Base-by-base conservation (phyloP, 92 coral and sea anemone genomes). In the Epizoanthus stellaris region DNA sequence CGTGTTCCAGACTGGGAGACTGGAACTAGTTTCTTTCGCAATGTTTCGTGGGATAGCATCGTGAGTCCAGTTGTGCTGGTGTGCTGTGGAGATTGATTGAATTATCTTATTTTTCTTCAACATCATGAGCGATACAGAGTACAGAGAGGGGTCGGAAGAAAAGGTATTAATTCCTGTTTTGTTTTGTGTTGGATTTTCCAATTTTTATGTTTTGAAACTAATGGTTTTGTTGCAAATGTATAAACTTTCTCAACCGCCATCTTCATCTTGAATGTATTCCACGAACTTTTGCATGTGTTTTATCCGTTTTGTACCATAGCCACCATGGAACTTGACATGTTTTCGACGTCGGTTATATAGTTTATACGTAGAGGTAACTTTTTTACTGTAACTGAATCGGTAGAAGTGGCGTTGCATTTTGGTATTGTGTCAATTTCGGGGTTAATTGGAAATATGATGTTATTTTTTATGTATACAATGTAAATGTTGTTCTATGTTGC, bases 51-150 rank as follows among this genome's bases (percentile, higher is more conserved):
- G 83, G 83, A 79, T 79, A 79, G 83, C 83, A 79, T 79, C 83
- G 83, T 63, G 83, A 30, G 52, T 40, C 15, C 9, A 10, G 14
- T 42, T 59, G 39, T 14, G 20, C 0, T 5, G 13, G 34, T 66
- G 7, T 64, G 68, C 30, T 21, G 39, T 65, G 40, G 6, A 13
- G 34, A 14, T 57, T 58, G n/a, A 19, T 76, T 36, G 17, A 4
- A 12, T 59, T 60, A 64, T 14, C 80, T 3, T 45, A 61, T 38
- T 16, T 45, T 19, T 67, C 69, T 5, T 2, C 53, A 43, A 60
- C 81, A 86, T 57, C 49, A 93, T 93, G 96, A 93, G 96, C 76
- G 96, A 93, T 76, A 34, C 68, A 66, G 96, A 91, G 45, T 91
- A 88, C 68, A 90, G 92, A 60, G 91, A 87, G 30, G 91, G 77